Percentiles rank a stretch among this genome's conserved stretches.
phyloP scores from a whole-genome alignment of 2,888 invertebrate genomes.

The Disparrhopalites patrizii region DNA sequence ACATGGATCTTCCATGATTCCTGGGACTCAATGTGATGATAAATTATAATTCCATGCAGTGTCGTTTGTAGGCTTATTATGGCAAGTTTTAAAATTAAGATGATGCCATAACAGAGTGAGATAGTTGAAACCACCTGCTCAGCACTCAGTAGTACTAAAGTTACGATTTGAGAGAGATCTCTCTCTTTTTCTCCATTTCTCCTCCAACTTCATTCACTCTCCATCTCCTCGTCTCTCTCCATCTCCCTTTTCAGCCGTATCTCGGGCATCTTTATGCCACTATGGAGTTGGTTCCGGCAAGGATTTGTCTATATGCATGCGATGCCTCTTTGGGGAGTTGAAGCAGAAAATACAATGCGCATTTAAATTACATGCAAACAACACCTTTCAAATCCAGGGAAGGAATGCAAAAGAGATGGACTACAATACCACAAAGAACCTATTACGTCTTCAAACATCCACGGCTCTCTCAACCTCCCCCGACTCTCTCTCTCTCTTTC shows the following conservation, averaged over 20 bases:
- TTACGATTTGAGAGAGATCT: neutral
- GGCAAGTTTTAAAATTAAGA: too few relatives aligned
- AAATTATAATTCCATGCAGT: neutral
- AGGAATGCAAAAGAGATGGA: neutral
- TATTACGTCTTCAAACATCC: neutral
- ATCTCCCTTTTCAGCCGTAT: neutral
- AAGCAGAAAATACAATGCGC: neutral
- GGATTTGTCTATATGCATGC: neutral
- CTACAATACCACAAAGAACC: neutral
- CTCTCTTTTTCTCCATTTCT: neutral
- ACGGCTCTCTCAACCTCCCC: too few relatives aligned
- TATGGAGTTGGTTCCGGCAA: too few relatives aligned
- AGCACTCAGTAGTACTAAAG: neutral
- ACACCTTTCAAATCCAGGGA: neutral
- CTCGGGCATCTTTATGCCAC: neutral
- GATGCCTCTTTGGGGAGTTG: neutral
- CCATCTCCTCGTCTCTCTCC: neutral
- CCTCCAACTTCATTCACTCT: neutral
- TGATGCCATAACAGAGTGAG: neutral
- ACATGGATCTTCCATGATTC: too few relatives aligned
- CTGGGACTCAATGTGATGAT: too few relatives aligned
- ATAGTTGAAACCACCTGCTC: constrained; percentile 3
- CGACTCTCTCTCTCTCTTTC: too few relatives aligned
- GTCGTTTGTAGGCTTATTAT: neutral
- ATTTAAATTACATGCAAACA: constrained; percentile 5